Evolutionary conservation across 2,797 vertebrate genomes (phyloP).

Genomic region (Mormyrops attenuatus): DNA sequence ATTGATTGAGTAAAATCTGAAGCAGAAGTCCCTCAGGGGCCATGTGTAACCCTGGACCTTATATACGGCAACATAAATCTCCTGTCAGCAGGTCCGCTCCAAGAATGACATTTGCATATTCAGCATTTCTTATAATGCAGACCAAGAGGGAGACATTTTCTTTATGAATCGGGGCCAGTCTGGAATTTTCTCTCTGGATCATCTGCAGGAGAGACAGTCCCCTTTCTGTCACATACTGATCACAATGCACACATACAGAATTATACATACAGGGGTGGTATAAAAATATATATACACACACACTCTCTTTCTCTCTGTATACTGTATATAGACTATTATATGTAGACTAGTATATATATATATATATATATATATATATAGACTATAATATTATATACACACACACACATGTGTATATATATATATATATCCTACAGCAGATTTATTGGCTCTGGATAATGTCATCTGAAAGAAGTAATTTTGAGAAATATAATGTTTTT

Average conservation of each 20-base stretch:
- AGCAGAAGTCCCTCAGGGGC: not conserved
- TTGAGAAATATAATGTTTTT: not conserved
- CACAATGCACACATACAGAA: not conserved
- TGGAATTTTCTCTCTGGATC: not conserved
- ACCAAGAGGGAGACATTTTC: not conserved
- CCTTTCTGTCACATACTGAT: not conserved
- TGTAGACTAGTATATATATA: not conserved
- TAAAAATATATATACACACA: not conserved
- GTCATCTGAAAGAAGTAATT: conserved; percentile 10
- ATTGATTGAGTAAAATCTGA: not conserved
- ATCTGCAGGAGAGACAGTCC: not conserved
- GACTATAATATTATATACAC: not conserved
- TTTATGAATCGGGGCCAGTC: not conserved
- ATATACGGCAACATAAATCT: conserved; percentile 7
- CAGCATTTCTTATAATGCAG: conserved; percentile 49
- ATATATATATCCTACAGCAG: not conserved
- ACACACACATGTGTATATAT: not conserved
- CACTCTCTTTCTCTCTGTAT: not conserved
- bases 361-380: not conserved
- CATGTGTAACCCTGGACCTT: not conserved
- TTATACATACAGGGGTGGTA: not conserved
- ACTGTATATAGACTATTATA: not conserved
- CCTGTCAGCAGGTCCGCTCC: conserved; percentile 36
- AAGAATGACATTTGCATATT: conserved; percentile 54
- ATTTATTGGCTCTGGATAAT: not conserved